These are phyloP conservation scores for Macquaria ambigua DNA, from an alignment of 2,113 vertebrate genomes.

Conservation along the genomic window DNA sequence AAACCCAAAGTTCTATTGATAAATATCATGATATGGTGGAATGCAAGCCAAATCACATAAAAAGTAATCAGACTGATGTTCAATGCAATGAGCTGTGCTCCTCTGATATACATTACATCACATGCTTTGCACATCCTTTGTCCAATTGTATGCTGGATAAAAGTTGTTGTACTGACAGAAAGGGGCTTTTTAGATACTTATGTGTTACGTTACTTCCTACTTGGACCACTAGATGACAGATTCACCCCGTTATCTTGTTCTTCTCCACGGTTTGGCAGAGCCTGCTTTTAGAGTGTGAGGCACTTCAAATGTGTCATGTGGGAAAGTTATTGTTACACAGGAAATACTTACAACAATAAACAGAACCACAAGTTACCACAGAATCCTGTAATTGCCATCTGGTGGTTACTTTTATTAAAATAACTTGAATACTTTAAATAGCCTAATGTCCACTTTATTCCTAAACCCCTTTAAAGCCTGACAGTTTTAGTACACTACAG, in stretches of 20 bases:
- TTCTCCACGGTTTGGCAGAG: background rate
- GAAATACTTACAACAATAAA: slow-evolving; percentile 33
- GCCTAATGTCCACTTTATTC: background rate
- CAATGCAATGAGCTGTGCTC: background rate
- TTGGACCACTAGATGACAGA: slow-evolving; percentile 61
- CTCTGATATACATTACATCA: background rate
- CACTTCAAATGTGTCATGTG: slow-evolving; percentile 4
- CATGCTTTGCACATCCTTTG: no score
- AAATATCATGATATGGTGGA: background rate
- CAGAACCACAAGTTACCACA: background rate
- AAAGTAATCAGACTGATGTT: background rate
- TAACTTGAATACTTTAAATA: slow-evolving; percentile 18
- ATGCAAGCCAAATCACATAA: background rate
- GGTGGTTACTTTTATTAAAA: slow-evolving; percentile 19
- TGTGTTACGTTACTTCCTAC: slow-evolving; percentile 1
- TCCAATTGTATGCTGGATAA: background rate
- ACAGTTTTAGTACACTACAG: background rate
- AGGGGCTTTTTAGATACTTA: background rate
- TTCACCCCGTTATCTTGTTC: background rate
- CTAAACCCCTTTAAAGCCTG: background rate
- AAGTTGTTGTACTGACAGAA: background rate
- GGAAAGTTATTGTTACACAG: background rate
- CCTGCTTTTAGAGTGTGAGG: background rate
- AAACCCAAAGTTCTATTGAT: no score
- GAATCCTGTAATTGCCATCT: slow-evolving; percentile 12